Percentiles rank a stretch among this genome's conserved stretches.
Evolutionary conservation across 2,113 vertebrate genomes (phyloP).

Genomic region (Ahaetulla prasina): DNA sequence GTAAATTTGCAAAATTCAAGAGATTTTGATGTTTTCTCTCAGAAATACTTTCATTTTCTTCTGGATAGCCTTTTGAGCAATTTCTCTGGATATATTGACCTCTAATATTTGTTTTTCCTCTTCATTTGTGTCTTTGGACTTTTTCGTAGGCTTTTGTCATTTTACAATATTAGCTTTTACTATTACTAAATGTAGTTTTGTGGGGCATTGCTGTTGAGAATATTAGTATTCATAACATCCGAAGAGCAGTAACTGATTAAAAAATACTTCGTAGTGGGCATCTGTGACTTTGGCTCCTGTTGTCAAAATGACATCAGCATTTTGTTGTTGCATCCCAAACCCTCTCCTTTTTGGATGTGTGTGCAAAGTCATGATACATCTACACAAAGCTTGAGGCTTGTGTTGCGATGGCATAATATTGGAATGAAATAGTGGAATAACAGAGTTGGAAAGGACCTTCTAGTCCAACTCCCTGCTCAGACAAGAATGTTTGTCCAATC

Average conservation of each 20-base stretch:
- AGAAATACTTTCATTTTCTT: background rate
- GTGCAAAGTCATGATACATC: background rate
- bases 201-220: background rate
- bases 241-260: background rate
- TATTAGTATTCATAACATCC: background rate
- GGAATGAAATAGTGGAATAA: too few species aligned
- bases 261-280: background rate
- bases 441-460: too few species aligned
- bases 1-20: background rate
- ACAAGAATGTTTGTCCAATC: too few species aligned
- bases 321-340: background rate
- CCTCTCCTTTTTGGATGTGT: background rate
- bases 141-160: background rate
- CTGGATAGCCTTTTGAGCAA: background rate
- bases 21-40: background rate
- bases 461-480: too few species aligned
- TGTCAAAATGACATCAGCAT: background rate
- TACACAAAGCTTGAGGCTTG: background rate
- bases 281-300: background rate
- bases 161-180: background rate
- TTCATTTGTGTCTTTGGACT: background rate
- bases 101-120: background rate
- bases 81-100: background rate
- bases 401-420: background rate
- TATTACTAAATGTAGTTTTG: background rate